phyloP scores from a whole-genome alignment of 2,113 vertebrate genomes.

The Burhinus bistriatus region DNA sequence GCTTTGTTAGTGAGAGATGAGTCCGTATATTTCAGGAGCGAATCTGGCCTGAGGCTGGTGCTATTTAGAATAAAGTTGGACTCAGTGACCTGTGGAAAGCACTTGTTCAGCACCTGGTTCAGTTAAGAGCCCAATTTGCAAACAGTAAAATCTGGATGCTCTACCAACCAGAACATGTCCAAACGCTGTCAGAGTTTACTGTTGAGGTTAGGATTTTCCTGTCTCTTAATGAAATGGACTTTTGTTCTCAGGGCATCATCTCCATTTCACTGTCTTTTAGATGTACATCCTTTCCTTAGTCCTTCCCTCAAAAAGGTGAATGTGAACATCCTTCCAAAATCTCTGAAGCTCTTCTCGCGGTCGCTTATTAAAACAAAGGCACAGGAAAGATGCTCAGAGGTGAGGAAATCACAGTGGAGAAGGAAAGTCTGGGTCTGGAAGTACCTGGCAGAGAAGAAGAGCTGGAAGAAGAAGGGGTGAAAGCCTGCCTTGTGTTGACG shows the following conservation, averaged over 20 bases:
- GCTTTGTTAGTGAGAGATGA: background rate
- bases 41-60: slow-evolving; percentile 15
- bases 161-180: background rate
- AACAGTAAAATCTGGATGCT: slow-evolving; percentile 16
- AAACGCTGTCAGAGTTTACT: background rate
- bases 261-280: background rate
- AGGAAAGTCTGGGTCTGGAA: background rate
- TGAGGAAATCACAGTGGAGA: background rate
- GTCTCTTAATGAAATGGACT: background rate
- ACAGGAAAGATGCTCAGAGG: background rate
- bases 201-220: background rate
- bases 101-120: slow-evolving; percentile 42
- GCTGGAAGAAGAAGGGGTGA: background rate
- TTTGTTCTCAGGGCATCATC: background rate
- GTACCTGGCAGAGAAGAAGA: background rate
- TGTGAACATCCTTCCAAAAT: background rate
- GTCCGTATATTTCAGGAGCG: background rate
- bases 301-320: background rate
- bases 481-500: background rate
- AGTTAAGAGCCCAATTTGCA: background rate
- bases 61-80: slow-evolving; percentile 8
- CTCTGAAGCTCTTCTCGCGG: background rate
- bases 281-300: background rate
- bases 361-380: background rate
- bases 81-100: slow-evolving; percentile 27